Evolutionary conservation across 2,888 invertebrate genomes (phyloP).

Genomic region (Eupithecia dodoneata): DNA sequence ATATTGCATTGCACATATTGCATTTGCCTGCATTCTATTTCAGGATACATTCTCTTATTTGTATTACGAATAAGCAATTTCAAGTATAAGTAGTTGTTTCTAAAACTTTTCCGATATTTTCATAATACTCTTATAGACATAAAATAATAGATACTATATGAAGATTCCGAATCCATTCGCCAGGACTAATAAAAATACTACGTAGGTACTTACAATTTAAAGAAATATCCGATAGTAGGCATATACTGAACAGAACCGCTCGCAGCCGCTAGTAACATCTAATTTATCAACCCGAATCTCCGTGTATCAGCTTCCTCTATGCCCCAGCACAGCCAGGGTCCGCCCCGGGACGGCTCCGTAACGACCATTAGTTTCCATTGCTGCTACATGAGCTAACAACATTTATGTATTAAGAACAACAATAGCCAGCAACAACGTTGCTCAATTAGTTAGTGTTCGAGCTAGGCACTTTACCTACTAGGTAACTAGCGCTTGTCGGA

Average conservation of each 20-base stretch:
- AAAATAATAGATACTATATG: too few relatives aligned
- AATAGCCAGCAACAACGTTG: neutral
- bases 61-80: neutral
- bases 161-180: too few relatives aligned
- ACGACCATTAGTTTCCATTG: neutral
- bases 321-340: neutral
- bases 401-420: neutral
- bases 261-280: neutral
- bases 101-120: neutral
- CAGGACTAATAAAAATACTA: too few relatives aligned
- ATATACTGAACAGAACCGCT: neutral
- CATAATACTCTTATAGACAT: neutral
- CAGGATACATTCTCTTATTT: neutral
- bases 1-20: too few relatives aligned
- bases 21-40: neutral
- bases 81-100: neutral
- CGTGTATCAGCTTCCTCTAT: neutral
- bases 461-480: neutral
- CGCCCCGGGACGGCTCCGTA: neutral
- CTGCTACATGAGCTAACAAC: neutral
- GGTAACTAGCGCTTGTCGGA: neutral
- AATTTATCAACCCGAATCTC: neutral
- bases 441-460: neutral
- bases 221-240: neutral
- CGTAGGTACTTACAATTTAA: too few relatives aligned